A percentile compares a stretch with the other conserved stretches of the same genome.
Evolutionary conservation across 2,797 vertebrate species (phyloP).

Genomic region (Lophotriccus pileatus): DNA sequence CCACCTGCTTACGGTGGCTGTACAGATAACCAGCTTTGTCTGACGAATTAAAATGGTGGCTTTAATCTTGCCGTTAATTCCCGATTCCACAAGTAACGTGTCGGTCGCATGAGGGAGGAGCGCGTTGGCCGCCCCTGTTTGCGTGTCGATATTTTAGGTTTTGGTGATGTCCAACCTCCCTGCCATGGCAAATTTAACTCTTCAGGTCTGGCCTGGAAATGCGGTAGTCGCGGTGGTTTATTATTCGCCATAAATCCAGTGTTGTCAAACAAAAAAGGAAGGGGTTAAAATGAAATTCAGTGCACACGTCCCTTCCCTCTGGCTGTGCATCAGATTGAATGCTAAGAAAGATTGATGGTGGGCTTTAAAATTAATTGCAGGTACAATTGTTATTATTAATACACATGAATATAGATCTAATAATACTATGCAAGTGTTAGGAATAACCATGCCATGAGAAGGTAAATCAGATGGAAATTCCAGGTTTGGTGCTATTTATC

Average conservation of each 20-base stretch:
- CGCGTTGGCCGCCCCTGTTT: background rate
- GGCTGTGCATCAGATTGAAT: conserved; percentile 53
- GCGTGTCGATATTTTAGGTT: background rate
- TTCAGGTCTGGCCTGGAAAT: background rate
- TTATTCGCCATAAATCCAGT: background rate
- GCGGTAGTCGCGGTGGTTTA: rapidly evolving
- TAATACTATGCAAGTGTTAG: background rate
- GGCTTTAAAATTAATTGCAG: conserved; percentile 66
- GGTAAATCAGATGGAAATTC: background rate
- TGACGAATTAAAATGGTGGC: conserved; percentile 60
- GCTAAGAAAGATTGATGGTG: conserved; percentile 56
- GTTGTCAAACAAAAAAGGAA: background rate
- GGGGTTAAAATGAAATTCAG: background rate
- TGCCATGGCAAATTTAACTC: background rate
- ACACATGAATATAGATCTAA: background rate
- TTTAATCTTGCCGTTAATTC: conserved; percentile 41
- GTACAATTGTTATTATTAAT: conserved; percentile 64
- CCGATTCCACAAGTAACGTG: conserved; percentile 10
- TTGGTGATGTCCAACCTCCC: background rate
- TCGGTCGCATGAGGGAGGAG: background rate
- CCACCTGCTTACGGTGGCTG: conserved; percentile 4
- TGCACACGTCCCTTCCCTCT: background rate
- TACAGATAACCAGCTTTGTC: conserved; percentile 62
- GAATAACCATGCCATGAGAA: background rate
- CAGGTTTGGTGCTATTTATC: background rate